Evolutionary conservation across 1,140 invertebrate species (phyloP).

Genomic region (Aphaenogaster ashmeadi): DNA sequence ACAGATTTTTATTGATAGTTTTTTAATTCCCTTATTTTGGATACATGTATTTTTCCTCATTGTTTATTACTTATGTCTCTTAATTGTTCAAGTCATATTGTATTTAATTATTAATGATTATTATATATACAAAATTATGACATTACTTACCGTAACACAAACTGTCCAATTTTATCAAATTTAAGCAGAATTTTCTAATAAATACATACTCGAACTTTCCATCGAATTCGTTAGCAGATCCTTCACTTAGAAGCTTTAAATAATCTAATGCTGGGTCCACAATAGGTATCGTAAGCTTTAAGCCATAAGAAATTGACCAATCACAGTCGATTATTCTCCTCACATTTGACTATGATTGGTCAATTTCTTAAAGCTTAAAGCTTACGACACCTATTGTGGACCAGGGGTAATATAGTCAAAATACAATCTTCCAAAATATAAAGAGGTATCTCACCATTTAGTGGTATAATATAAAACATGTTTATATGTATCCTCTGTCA

Average conservation of each 20-base stretch:
- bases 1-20: slow-evolving; percentile 67
- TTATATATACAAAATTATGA: slow-evolving; percentile 52
- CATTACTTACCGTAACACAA: slow-evolving; percentile 87
- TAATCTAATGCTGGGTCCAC: slow-evolving; percentile 83
- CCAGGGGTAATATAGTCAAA: too few species aligned
- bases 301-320: too few species aligned
- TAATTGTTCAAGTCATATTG: slow-evolving; percentile 71
- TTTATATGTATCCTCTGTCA: slow-evolving; percentile 5
- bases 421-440: slow-evolving; percentile 82
- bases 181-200: slow-evolving; percentile 88
- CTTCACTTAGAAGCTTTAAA: slow-evolving; percentile 78
- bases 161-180: slow-evolving; percentile 88
- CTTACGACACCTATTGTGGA: too few species aligned
- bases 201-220: slow-evolving; percentile 86
- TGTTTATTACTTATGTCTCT: slow-evolving; percentile 73
- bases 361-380: too few species aligned
- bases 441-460: slow-evolving; percentile 78
- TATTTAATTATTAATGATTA: slow-evolving; percentile 73
- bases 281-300: too few species aligned
- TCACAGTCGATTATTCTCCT: too few species aligned
- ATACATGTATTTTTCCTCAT: neutral
- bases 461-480: slow-evolving; percentile 85
- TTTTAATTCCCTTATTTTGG: slow-evolving; percentile 70
- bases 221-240: slow-evolving; percentile 76
- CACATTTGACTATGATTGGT: too few species aligned